Conservation (phyloP, 2,797 vertebrate genomes). For the Cossypha polioptera region DNA sequence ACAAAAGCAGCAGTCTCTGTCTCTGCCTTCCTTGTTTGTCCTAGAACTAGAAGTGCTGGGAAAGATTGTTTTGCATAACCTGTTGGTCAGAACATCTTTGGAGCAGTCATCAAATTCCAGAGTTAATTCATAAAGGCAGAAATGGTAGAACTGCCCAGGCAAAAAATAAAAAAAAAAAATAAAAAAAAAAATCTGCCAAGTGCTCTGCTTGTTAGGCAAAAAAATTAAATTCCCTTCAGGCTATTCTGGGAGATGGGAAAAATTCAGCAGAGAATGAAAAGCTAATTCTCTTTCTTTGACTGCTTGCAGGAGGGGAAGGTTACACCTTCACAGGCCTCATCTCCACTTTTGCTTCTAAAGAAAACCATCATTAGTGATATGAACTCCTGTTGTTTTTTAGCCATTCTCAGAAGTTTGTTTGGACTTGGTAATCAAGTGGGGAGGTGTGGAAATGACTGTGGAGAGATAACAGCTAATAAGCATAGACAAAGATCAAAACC, state of each 20-base stretch:
- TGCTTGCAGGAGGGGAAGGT: not conserved
- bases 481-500: constrained; percentile 23
- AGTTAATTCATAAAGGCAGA: not conserved
- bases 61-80: not conserved
- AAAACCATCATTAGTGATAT: not conserved
- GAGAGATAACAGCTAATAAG: not conserved
- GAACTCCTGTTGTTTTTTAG: not conserved
- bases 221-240: not conserved
- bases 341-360: not conserved
- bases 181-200: not conserved
- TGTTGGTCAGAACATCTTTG: not conserved
- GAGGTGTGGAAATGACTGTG: not conserved
- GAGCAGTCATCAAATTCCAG: not conserved
- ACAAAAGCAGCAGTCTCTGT: not conserved
- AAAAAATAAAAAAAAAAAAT: not conserved
- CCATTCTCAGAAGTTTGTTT: not conserved
- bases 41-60: not conserved
- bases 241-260: not conserved
- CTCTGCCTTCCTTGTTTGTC: not conserved
- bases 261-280: not conserved
- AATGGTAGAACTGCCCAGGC: not conserved
- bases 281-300: not conserved
- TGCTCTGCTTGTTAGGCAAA: not conserved
- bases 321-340: not conserved
- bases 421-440: not conserved